A percentile compares a stretch with the other conserved stretches of the same genome.
Conservation (phyloP, 2,113 vertebrate genomes). For the Tretioscincus oriximinensis region DNA sequence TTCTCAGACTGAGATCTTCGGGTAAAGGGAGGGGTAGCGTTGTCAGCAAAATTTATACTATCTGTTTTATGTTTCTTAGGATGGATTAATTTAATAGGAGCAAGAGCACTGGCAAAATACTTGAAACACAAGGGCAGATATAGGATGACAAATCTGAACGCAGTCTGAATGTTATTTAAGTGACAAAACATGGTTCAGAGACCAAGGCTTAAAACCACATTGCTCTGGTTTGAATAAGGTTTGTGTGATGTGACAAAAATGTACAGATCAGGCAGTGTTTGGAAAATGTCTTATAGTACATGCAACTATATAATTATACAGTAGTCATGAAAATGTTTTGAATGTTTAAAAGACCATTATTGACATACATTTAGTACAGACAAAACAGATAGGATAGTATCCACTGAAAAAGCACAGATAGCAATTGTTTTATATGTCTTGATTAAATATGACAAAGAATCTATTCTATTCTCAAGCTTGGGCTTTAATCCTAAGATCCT, state of each 20-base stretch:
- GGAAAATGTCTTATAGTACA: slow-evolving; percentile 16
- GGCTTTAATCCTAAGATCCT: neutral
- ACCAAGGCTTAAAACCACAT: slow-evolving; percentile 30
- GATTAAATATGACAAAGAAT: slow-evolving; percentile 9
- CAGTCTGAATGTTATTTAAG: slow-evolving; percentile 22
- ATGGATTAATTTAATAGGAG: slow-evolving; percentile 7
- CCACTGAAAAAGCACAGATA: neutral
- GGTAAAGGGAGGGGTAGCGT: neutral
- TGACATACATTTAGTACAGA: neutral
- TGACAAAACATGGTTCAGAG: neutral
- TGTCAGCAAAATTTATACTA: slow-evolving; percentile 10
- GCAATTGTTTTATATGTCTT: neutral
- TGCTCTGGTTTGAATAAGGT: slow-evolving; percentile 4
- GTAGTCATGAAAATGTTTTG: slow-evolving; percentile 10
- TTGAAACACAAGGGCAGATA: slow-evolving; percentile 4
- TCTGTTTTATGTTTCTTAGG: slow-evolving; percentile 21
- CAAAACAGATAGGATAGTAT: neutral
- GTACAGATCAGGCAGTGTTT: slow-evolving; percentile 21
- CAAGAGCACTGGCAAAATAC: slow-evolving; percentile 23
- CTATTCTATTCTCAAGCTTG: neutral
- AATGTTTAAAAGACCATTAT: slow-evolving; percentile 21
- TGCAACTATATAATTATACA: neutral
- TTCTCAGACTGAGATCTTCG: too few species aligned
- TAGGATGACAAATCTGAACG: neutral
- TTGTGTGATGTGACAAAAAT: neutral